These are phyloP conservation scores for Dicerorhinus sumatrensis DNA, from an alignment of 2,113 vertebrate species.

Conservation along the genomic window DNA sequence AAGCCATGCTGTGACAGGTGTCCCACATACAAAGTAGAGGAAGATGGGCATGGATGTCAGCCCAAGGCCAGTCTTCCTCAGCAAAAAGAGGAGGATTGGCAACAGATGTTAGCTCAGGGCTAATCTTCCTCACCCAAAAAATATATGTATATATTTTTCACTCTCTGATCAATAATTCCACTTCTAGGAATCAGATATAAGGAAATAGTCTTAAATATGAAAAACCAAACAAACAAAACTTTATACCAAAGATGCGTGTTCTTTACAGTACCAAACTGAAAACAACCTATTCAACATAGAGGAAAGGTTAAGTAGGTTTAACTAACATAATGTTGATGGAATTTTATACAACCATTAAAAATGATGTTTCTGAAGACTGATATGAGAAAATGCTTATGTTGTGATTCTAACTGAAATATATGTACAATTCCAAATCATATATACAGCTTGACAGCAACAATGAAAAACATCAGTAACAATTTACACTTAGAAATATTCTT, in stretches of 20 bases:
- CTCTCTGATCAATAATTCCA: conserved; percentile 9
- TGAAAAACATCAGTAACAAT: neutral
- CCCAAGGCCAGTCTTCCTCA: no score
- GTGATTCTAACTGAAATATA: conserved; percentile 42
- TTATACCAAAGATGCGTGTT: conserved; percentile 25
- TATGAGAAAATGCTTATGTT: conserved; percentile 15
- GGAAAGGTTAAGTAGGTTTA: conserved; percentile 13
- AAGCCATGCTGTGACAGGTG: no score
- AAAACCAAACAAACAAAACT: conserved; percentile 36
- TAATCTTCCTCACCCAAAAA: no score
- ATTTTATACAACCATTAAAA: conserved; percentile 55
- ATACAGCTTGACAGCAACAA: neutral
- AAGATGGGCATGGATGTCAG: no score
- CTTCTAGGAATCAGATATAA: conserved; percentile 5
- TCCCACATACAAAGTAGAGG: no score
- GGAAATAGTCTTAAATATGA: conserved; percentile 18
- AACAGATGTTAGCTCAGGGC: no score
- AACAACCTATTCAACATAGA: conserved; percentile 14
- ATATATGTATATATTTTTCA: neutral
- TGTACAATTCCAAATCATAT: conserved; percentile 42
- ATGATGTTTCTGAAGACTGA: conserved; percentile 15
- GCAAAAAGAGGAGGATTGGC: no score
- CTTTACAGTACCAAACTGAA: conserved; percentile 25
- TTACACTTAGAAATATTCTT: conserved; percentile 4
- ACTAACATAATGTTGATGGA: neutral